Percentiles rank a stretch among this genome's conserved stretches.
Evolutionary conservation across 2,113 vertebrate genomes (phyloP).

Genomic region (Atherinomorus stipes): DNA sequence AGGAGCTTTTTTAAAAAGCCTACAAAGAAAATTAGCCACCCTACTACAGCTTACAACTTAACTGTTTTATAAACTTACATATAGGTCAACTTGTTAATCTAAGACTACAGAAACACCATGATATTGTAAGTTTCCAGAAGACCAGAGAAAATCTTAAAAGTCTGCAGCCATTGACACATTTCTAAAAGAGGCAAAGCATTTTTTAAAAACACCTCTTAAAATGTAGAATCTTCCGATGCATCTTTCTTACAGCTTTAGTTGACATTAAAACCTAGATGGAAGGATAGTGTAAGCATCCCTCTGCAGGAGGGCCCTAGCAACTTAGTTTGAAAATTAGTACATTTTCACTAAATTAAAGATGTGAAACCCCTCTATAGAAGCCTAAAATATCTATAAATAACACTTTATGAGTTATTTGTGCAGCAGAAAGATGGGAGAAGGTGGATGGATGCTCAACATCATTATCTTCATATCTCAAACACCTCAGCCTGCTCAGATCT

Average conservation of each 20-base stretch:
- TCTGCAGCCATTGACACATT: slow-evolving; percentile 8
- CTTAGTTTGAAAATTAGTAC: slow-evolving; percentile 9
- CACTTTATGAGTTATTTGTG: slow-evolving; percentile 17
- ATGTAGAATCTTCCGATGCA: slow-evolving; percentile 27
- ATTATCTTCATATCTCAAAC: not conserved
- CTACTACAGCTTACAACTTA: not conserved
- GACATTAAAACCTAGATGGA: slow-evolving; percentile 20
- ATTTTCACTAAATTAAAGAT: slow-evolving; percentile 23
- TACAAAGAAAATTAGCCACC: slow-evolving; percentile 12
- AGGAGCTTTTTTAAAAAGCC: slow-evolving; percentile 13
- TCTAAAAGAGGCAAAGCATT: not conserved
- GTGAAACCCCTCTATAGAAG: slow-evolving; percentile 9
- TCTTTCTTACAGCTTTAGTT: slow-evolving; percentile 11
- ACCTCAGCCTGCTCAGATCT: slow-evolving; percentile 17
- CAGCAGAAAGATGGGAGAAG: slow-evolving; percentile 33
- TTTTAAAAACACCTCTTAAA: not conserved
- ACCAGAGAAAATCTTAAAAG: slow-evolving; percentile 14
- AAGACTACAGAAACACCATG: slow-evolving; percentile 32
- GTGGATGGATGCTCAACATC: not conserved
- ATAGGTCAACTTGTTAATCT: slow-evolving; percentile 16
- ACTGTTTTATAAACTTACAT: not conserved
- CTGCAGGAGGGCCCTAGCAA: slow-evolving; percentile 15
- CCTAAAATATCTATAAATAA: slow-evolving; percentile 14
- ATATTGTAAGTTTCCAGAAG: slow-evolving; percentile 17
- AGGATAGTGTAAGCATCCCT: not conserved